Evolutionary conservation across 2,113 vertebrate species (phyloP).

Genomic region (Vulpes vulpes): DNA sequence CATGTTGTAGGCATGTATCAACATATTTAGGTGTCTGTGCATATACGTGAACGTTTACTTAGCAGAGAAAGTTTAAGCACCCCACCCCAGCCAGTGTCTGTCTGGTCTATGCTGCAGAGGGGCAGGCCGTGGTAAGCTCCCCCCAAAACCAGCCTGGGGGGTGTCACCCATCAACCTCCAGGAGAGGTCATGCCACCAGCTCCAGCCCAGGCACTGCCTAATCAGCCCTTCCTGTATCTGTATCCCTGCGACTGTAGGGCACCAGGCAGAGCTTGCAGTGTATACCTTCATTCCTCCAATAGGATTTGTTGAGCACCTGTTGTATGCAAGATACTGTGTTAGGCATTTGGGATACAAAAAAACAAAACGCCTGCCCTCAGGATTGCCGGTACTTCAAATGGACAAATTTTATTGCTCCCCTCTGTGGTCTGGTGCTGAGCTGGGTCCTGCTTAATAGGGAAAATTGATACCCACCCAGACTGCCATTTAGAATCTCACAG

Average conservation of each 20-base stretch:
- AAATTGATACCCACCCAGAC: not conserved
- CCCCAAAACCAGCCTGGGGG: not conserved
- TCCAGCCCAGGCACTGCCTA: not conserved
- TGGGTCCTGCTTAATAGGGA: not conserved
- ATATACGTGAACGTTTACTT: not conserved
- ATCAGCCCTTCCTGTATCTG: too few relatives aligned
- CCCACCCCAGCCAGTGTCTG: too few relatives aligned
- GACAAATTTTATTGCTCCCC: not conserved
- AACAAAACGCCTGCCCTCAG: not conserved
- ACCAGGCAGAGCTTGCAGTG: not conserved
- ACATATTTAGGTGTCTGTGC: not conserved
- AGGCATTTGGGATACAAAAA: not conserved
- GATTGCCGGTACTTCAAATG: not conserved
- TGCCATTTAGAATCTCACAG: not conserved
- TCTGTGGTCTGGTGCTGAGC: not conserved
- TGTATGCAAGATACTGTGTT: not conserved
- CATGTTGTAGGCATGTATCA: not conserved
- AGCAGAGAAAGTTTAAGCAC: not conserved
- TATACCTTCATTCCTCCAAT: not conserved
- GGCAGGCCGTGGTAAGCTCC: not conserved
- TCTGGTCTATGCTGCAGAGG: not conserved
- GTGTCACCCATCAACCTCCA: accelerated
- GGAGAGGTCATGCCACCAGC: not conserved
- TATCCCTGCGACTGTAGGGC: not conserved
- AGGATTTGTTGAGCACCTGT: not conserved